Conservation (phyloP, 2,888 invertebrate genomes). For the Colletes collaris region DNA sequence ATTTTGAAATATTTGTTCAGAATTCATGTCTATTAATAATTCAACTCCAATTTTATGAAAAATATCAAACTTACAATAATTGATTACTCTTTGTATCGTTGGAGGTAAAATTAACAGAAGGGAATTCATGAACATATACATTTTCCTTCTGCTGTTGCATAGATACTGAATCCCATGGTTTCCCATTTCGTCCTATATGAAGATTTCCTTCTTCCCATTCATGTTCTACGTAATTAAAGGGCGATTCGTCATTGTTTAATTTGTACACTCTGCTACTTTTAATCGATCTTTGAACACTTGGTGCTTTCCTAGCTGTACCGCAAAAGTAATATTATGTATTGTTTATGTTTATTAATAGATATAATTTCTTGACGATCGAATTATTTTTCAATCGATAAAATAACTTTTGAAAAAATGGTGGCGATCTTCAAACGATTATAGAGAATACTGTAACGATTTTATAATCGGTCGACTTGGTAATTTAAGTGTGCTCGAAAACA, state of each 20-base stretch:
- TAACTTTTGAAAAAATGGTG: too few species aligned
- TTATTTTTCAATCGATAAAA: too few species aligned
- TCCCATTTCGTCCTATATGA: constrained; percentile 70
- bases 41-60: too few species aligned
- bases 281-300: constrained; percentile 35
- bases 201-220: constrained; percentile 62
- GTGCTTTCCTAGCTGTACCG: constrained; percentile 48
- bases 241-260: constrained; percentile 25
- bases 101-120: constrained; percentile 37
- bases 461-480: neutral
- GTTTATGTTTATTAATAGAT: too few species aligned
- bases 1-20: too few species aligned
- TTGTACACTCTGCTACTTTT: constrained; percentile 24
- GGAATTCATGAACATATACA: constrained; percentile 17
- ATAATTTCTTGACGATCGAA: too few species aligned
- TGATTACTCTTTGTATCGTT: constrained; percentile 39
- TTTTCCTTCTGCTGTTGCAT: constrained; percentile 28
- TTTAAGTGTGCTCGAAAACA: constrained; percentile 17
- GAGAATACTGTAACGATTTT: neutral
- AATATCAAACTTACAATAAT: constrained; percentile 36
- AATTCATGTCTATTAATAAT: too few species aligned
- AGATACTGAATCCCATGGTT: constrained; percentile 70
- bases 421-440: too few species aligned
- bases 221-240: constrained; percentile 32
- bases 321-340: neutral